Evolutionary conservation across 2,113 vertebrate genomes (phyloP), one percentile per base, ranked within the genome.

Genomic region (Coregonus clupeaformis): DNA sequence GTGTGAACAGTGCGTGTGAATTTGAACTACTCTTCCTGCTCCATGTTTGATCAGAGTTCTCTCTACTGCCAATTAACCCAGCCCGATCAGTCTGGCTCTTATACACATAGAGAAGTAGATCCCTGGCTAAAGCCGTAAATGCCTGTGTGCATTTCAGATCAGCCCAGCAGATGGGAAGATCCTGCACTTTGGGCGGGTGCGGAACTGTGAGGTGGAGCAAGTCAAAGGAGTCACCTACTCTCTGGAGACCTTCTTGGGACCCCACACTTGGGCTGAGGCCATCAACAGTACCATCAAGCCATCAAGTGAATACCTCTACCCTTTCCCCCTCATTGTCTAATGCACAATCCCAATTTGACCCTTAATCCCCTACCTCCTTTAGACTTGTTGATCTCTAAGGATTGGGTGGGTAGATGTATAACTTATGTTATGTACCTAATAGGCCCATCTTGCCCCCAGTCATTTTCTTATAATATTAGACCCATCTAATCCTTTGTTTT

Each of bases 211-310:
- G 86, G 97, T 99, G 68, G 98, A 99, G 85, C 98, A 99, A 89
- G 98, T 99, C 32, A 99, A 99, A 82, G 98, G 98, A 0, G 94
- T 99, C 72, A 99, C 97, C 32, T 99, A 98, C 72, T 98, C 96
- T 5, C 87, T 99, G 79, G 96, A 98, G 81, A 95, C 93, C 0
- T 99, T 99, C 84, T 83, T 99, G 79, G 98, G 98, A 70, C 97
- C 97, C 0, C 94, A 87, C 0, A 78, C 90, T 30, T 84, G 71
- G 73, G n/a, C 77, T 0, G 94, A 94, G 59, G 45, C 55, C 9
- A 63, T 75, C 20, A 80, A 57, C 57, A 83, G 29, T 52, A 52
- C 49, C 16, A 18, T 52, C 49, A 52, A 52, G 5, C 49, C 49
- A 52, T 18, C 49, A 68, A 74, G 84, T 85, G 47, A 80, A 73